phyloP scores from a whole-genome alignment of 30 jellyfish, hydroid and myxozoan species.

The Aurelia sp. region DNA sequence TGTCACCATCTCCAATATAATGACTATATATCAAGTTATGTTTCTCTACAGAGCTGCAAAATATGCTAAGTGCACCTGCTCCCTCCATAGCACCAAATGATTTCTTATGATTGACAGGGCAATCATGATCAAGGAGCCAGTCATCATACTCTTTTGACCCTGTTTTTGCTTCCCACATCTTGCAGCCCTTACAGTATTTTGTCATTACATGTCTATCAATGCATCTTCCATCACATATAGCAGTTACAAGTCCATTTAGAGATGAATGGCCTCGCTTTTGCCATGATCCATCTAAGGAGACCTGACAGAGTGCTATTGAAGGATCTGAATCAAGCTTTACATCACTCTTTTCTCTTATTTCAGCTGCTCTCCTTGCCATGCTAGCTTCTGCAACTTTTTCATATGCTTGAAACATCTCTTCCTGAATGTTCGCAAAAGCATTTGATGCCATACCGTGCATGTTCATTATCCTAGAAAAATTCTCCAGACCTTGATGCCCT shows the following conservation, averaged over 20 bases:
- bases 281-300: conserved; percentile 26
- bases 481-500: conserved; percentile 30
- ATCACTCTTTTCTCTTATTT: background rate
- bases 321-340: conserved; percentile 7
- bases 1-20: conserved; percentile 43
- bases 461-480: conserved; percentile 17
- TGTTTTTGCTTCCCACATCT: no score
- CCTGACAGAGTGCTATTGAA: conserved; percentile 11
- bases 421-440: conserved; percentile 8
- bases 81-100: conserved; percentile 72
- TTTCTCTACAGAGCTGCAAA: conserved; percentile 38
- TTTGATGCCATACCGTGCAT: conserved; percentile 3
- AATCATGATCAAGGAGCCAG: conserved; percentile 45
- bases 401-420: conserved; percentile 6
- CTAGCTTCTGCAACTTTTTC: conserved; percentile 32
- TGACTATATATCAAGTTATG: conserved; percentile 13
- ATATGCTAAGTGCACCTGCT: conserved; percentile 38
- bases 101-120: conserved; percentile 24
- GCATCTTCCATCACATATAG: conserved; percentile 5
- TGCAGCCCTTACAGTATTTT: no score
- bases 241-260: conserved; percentile 5
- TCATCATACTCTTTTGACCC: conserved; percentile 19
- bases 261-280: conserved; percentile 36
- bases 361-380: conserved; percentile 10
- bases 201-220: conserved; percentile 9